Evolutionary conservation across 1,140 invertebrate genomes (phyloP).

Genomic region (Chrysoperla carnea): DNA sequence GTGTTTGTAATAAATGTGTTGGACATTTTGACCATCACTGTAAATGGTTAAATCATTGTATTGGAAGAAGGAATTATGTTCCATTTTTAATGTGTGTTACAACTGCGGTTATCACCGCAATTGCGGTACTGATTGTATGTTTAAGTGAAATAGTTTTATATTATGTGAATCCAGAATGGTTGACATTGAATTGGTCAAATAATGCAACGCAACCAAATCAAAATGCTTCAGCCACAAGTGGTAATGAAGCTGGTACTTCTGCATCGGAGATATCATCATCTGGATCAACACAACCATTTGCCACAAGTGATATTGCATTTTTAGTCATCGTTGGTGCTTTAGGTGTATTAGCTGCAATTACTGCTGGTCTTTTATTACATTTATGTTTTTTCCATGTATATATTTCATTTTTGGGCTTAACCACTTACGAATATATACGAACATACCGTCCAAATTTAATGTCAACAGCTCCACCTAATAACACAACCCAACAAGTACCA

Average conservation of each 20-base stretch:
- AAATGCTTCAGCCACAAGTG: conserved; percentile 9
- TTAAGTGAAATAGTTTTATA: conserved; percentile 46
- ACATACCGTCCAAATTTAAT: conserved; percentile 28
- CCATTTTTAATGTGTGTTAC: conserved; percentile 72
- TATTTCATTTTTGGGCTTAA: conserved; percentile 64
- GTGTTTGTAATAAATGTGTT: conserved; percentile 93
- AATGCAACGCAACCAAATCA: conserved; percentile 9
- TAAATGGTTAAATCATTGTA: conserved; percentile 96
- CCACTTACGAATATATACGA: conserved; percentile 77
- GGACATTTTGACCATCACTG: conserved; percentile 88
- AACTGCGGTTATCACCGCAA: conserved; percentile 58
- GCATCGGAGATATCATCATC: conserved; percentile 13
- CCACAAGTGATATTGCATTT: conserved; percentile 32
- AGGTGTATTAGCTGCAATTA: conserved; percentile 51
- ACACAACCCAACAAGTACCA: background rate
- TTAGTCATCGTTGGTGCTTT: conserved; percentile 43
- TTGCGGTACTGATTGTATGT: conserved; percentile 49
- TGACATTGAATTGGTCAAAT: conserved; percentile 24
- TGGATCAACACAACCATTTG: conserved; percentile 2
- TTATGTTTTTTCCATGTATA: conserved; percentile 81
- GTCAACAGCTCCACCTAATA: conserved; percentile 1
- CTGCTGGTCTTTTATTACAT: conserved; percentile 64
- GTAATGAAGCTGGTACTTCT: conserved; percentile 16
- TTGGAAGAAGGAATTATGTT: conserved; percentile 78
- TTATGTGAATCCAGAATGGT: conserved; percentile 30